Conservation (phyloP, 2,113 vertebrate species). For the Sphaerodactylus townsendi region DNA sequence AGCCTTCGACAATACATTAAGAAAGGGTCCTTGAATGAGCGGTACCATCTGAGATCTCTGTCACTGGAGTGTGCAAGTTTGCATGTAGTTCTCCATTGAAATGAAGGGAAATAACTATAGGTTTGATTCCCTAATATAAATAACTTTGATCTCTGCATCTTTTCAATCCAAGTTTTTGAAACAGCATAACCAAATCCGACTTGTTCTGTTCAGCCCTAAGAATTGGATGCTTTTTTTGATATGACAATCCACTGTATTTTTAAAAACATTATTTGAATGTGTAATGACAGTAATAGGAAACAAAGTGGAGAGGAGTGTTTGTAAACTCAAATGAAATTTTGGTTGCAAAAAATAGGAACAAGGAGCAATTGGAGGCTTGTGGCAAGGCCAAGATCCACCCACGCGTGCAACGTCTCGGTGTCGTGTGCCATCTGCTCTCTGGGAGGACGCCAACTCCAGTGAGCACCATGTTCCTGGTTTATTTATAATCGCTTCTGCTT, state of each 20-base stretch:
- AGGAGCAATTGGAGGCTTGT: not conserved
- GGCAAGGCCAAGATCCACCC: not conserved
- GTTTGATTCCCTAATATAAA: too few relatives aligned
- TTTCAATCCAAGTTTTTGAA: too few relatives aligned
- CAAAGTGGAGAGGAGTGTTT: not conserved
- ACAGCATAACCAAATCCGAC: too few relatives aligned
- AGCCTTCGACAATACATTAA: too few relatives aligned
- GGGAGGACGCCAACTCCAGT: not conserved
- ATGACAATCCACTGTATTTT: not conserved
- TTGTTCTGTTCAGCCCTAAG: too few relatives aligned
- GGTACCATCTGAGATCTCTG: too few relatives aligned
- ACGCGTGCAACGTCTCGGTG: not conserved
- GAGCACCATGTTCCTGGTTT: not conserved
- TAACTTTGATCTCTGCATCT: too few relatives aligned
- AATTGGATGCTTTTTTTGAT: not conserved
- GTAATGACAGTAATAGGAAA: not conserved
- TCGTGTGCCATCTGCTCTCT: not conserved
- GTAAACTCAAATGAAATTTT: not conserved
- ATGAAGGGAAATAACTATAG: too few relatives aligned
- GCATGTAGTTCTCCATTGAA: too few relatives aligned
- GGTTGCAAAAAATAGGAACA: not conserved
- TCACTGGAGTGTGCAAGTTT: too few relatives aligned
- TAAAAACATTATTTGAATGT: not conserved
- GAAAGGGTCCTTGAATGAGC: too few relatives aligned
- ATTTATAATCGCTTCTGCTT: not conserved